A percentile compares a stretch with the other conserved stretches of the same genome.
These are phyloP conservation scores for Prolemur simus DNA, from an alignment of 2,113 vertebrate genomes.

Conservation along the genomic window DNA sequence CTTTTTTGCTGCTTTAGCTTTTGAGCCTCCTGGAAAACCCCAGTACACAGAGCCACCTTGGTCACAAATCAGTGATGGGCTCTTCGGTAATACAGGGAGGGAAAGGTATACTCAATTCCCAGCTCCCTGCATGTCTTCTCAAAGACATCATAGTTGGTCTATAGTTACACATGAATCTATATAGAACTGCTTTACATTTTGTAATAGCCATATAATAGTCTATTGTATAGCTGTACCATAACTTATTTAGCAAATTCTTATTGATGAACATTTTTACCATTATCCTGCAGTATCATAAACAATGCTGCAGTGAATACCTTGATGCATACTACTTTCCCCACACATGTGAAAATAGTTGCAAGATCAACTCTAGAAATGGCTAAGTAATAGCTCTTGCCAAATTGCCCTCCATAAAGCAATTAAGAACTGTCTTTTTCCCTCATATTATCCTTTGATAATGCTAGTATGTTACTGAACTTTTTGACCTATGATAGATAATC, in stretches of 20 bases:
- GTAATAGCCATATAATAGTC: not conserved
- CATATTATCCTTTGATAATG: not conserved
- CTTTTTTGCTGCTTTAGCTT: conserved; percentile 86
- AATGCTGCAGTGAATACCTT: not conserved
- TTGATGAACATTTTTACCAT: conserved; percentile 40
- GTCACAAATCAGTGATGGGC: conserved; percentile 88
- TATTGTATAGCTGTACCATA: not conserved
- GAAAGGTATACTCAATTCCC: no score
- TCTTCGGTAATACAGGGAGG: conserved; percentile 85
- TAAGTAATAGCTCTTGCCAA: not conserved
- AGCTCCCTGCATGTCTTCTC: conserved; percentile 88
- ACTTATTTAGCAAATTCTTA: conserved; percentile 6
- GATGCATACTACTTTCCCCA: not conserved
- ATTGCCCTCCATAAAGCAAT: not conserved
- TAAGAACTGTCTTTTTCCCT: not conserved
- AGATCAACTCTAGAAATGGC: not conserved
- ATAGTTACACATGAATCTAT: not conserved
- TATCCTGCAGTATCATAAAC: not conserved
- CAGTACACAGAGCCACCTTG: conserved; percentile 94
- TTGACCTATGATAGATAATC: not conserved
- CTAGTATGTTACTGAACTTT: not conserved
- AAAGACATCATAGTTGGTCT: conserved; percentile 88
- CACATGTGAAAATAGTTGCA: not conserved
- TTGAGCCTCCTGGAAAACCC: conserved; percentile 90
- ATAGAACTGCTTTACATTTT: conserved; percentile 5